These are phyloP conservation scores for Lethocerus indicus DNA, from an alignment of 1,140 invertebrate genomes.

Conservation along the genomic window DNA sequence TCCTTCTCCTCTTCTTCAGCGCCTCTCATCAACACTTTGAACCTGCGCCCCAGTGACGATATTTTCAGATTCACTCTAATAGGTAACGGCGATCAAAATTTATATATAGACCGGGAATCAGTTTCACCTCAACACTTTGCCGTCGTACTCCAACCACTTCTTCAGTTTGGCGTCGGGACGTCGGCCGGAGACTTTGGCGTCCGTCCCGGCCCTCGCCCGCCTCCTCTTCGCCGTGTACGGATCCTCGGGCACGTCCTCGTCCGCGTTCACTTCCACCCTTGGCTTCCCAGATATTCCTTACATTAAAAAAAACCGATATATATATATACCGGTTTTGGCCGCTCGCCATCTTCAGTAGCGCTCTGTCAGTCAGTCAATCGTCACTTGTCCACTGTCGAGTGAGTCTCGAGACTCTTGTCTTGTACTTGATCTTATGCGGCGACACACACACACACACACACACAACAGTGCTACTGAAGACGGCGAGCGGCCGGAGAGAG, in stretches of 20 bases:
- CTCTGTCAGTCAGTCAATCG: too few relatives aligned
- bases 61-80: background rate
- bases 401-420: too few relatives aligned
- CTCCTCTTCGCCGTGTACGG: constrained; percentile 36
- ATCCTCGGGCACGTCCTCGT: constrained; percentile 51
- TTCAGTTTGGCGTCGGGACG: constrained; percentile 33
- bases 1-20: background rate
- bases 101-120: background rate
- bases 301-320: background rate
- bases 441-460: too few relatives aligned
- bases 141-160: constrained; percentile 50
- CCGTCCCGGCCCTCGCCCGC: background rate
- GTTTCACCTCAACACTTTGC: constrained; percentile 42
- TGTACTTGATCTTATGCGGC: too few relatives aligned
- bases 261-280: constrained; percentile 61
- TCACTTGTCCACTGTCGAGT: too few relatives aligned
- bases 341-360: background rate
- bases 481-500: too few relatives aligned
- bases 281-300: constrained; percentile 38
- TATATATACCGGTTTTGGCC: background rate
- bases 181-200: constrained; percentile 18
- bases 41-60: background rate
- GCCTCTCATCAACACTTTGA: background rate
- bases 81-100: background rate
- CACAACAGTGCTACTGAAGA: too few relatives aligned